Conservation (phyloP, 2,888 invertebrate genomes). For the Kuschelorhynchus macadamiae region DNA sequence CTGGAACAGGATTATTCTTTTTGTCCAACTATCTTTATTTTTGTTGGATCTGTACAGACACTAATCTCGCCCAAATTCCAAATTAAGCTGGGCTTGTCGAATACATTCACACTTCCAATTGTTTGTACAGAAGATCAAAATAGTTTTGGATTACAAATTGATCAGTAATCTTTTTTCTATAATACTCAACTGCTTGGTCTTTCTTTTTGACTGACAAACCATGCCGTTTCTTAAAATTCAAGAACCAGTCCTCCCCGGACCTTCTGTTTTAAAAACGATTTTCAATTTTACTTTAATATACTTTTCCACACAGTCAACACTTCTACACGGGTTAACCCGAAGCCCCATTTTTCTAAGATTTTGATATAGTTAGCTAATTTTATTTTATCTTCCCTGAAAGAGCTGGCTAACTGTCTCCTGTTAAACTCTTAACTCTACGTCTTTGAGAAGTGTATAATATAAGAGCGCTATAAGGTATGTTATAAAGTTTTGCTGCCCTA, state of each 20-base stretch:
- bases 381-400: background rate
- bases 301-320: too few relatives aligned
- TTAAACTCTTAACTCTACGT: background rate
- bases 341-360: background rate
- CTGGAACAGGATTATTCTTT: too few relatives aligned
- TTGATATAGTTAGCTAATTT: background rate
- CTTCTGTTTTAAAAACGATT: background rate
- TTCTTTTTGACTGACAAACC: background rate
- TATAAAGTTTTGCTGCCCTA: background rate
- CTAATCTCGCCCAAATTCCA: background rate
- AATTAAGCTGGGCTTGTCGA: background rate
- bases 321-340: background rate
- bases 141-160: background rate
- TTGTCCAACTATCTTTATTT: too few relatives aligned
- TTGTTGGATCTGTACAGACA: conserved; percentile 40
- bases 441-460: background rate
- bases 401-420: background rate
- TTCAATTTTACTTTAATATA: background rate
- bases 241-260: background rate
- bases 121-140: background rate
- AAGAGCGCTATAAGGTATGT: background rate
- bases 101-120: background rate
- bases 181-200: background rate
- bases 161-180: background rate
- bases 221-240: conserved; percentile 12